Base-by-base conservation (phyloP, 1,140 invertebrate genomes). In the Grapholita molesta region DNA sequence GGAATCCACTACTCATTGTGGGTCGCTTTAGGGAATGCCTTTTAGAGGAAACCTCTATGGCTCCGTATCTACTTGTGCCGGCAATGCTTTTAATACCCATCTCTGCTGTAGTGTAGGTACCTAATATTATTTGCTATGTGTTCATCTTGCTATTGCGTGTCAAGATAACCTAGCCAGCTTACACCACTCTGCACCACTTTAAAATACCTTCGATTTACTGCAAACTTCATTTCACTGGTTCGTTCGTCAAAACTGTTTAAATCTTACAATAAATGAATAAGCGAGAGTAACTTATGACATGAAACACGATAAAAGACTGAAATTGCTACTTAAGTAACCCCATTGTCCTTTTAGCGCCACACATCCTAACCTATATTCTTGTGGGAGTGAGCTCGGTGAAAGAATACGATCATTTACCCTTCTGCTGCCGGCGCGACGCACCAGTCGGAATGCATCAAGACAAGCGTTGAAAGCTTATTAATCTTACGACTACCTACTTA, bases 391-490 rank as follows among this genome's bases (percentile, higher is more conserved):
- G 66, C 35, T 70, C 5, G 35, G 35, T 38, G 15, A 38, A 38
- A 38, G n/a, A 6, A 12, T 38, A 38, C 35, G 15, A 38, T 38
- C n/a, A 38, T 38, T 38, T n/a, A n/a, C n/a, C n/a, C n/a, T n/a
- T n/a, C n/a, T n/a, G 35, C 28, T 15, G 24, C 35, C 18, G 25
- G 35, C 78, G 72, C 42, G 66, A 77, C 85, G 84, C 89, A 89
- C 89, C 89, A 89, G 89, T 82, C 89, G 89, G 87, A 89, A 91
- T 89, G 84, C 85, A 88, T 79, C 75, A 82, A 86, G 77, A 86
- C 79, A 86, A 89, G 83, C 86, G 78, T 85, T 77, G 82, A 82
- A 90, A 88, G 85, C 86, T 78, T 88, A 83, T 78, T 86, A 83
- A 83, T 82, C 80, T 88, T 88, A 88, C 70, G 82, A 77, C 81